A percentile compares a stretch with the other conserved stretches of the same genome.
phyloP scores from a whole-genome alignment of 2,113 vertebrate genomes.

The Gallinago jamesoni region DNA sequence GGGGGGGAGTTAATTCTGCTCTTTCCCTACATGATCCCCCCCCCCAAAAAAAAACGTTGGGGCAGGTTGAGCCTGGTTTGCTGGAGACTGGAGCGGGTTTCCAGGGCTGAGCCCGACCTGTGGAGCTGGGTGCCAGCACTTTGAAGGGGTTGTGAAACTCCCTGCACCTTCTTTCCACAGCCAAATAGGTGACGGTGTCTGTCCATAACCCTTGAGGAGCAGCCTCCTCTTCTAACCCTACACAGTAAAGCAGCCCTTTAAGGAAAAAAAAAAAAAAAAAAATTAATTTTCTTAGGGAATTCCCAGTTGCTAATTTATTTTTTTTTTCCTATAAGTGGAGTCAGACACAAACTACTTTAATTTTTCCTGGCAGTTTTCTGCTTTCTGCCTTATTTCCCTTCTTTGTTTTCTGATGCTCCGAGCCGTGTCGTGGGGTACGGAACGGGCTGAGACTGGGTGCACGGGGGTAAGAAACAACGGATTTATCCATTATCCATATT shows the following conservation, averaged over 20 bases:
- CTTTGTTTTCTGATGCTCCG: neutral
- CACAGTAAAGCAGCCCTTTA: neutral
- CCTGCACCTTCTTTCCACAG: neutral
- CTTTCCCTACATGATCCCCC: accelerated
- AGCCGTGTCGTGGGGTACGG: neutral
- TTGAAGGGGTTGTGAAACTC: neutral
- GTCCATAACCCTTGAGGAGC: neutral
- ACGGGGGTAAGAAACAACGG: neutral
- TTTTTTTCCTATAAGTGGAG: neutral
- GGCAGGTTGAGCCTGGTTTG: neutral
- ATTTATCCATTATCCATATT: neutral
- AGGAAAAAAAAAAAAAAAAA: neutral
- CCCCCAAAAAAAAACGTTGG: neutral
- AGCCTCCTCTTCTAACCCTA: neutral
- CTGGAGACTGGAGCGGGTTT: neutral
- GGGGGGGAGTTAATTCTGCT: neutral
- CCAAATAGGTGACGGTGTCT: neutral
- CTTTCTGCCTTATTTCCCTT: neutral
- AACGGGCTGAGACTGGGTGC: neutral
- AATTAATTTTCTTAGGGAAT: neutral
- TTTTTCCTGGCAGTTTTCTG: neutral
- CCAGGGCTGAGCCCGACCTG: neutral
- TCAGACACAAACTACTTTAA: neutral
- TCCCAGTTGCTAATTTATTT: neutral
- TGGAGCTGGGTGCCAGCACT: accelerated